Percentiles rank a stretch among this genome's conserved stretches.
Evolutionary conservation across 1,140 invertebrate species (phyloP).

Genomic region (Ceratoteleas bidentatus): DNA sequence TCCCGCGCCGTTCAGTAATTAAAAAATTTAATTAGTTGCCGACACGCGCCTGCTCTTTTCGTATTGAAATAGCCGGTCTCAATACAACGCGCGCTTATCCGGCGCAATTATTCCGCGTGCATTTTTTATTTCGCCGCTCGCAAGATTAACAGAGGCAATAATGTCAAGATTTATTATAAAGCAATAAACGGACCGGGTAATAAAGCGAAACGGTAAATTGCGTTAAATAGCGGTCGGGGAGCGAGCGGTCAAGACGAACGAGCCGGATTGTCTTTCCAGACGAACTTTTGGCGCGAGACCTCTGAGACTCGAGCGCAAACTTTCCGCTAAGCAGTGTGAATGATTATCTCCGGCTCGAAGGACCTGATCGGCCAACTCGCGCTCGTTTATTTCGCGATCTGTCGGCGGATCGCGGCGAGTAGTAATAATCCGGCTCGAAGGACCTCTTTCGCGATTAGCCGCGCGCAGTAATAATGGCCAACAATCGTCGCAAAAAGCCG

Average conservation of each 20-base stretch:
- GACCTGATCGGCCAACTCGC: no score
- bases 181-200: conserved; percentile 30
- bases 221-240: conserved; percentile 9
- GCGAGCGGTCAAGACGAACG: background rate
- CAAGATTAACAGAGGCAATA: conserved; percentile 30
- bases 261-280: conserved; percentile 5
- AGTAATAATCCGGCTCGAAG: no score
- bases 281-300: no score
- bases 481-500: no score
- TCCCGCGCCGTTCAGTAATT: background rate
- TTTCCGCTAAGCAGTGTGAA: no score
- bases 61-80: background rate
- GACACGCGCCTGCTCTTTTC: background rate
- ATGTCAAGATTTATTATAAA: conserved; percentile 38
- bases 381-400: no score
- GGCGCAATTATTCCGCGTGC: conserved; percentile 7
- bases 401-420: no score
- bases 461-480: no score
- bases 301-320: no score
- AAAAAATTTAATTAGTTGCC: background rate
- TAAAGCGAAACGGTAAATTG: conserved; percentile 28
- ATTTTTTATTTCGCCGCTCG: conserved; percentile 17
- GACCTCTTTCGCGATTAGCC: no score
- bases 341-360: no score
- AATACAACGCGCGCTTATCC: conserved; percentile 1